A percentile compares a stretch with the other conserved stretches of the same genome.
These are phyloP conservation scores for Thinocorus orbignyianus DNA, from an alignment of 2,113 vertebrate species.

Conservation along the genomic window DNA sequence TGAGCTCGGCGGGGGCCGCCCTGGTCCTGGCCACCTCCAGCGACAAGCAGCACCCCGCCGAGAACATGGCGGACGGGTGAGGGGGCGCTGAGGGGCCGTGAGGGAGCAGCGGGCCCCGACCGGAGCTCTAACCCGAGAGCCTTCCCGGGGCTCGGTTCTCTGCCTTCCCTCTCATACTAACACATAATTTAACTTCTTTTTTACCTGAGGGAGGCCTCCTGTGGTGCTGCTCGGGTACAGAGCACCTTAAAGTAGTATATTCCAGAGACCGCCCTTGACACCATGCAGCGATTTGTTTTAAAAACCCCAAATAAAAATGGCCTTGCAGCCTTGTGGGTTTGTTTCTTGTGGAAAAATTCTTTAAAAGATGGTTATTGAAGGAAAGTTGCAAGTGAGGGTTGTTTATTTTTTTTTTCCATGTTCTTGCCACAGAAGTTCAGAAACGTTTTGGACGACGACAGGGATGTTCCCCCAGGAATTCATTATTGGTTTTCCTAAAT, in stretches of 20 bases:
- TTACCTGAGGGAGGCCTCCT: accelerated
- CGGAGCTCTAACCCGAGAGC: neutral
- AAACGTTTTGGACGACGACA: constrained; percentile 93
- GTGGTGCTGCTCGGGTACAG: accelerated
- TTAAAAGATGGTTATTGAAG: accelerated
- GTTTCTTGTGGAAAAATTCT: accelerated
- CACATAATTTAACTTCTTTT: accelerated
- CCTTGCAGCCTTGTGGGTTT: neutral
- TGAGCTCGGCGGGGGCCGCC: constrained; percentile 78
- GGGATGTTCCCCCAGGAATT: constrained; percentile 97
- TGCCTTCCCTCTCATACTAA: accelerated
- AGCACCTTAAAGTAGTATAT: accelerated
- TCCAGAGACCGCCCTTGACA: accelerated
- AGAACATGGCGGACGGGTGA: constrained; percentile 90
- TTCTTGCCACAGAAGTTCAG: constrained; percentile 75
- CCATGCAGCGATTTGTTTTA: neutral
- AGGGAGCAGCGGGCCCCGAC: neutral
- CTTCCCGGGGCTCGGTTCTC: neutral
- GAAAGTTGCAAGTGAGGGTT: neutral
- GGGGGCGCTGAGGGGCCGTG: neutral
- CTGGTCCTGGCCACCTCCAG: constrained; percentile 84
- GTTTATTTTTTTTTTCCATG: neutral
- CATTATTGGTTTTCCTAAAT: constrained; percentile 83
- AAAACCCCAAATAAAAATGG: neutral
- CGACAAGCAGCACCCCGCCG: constrained; percentile 86